Evolutionary conservation across 2,888 invertebrate genomes (phyloP).

Genomic region (Hirtodrosophila trivittata): DNA sequence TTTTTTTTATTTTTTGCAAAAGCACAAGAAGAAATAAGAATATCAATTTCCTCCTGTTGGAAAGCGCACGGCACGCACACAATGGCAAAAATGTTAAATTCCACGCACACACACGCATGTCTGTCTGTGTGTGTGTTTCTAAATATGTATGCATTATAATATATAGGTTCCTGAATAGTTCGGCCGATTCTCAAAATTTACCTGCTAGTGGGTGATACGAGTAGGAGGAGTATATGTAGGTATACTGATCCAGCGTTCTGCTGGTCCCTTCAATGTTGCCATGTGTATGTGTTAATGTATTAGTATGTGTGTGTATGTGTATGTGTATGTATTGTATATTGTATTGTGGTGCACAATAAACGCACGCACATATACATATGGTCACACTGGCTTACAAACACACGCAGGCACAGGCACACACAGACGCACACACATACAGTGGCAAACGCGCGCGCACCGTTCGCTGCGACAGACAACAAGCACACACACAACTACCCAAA

Average conservation of each 20-base stretch:
- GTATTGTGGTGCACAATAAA: slow-evolving; percentile 58
- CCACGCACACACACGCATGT: slow-evolving; percentile 42
- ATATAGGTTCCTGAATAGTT: slow-evolving; percentile 29
- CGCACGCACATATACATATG: slow-evolving; percentile 48
- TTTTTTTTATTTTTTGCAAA: slow-evolving; percentile 55
- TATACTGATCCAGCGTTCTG: slow-evolving; percentile 46
- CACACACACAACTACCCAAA: slow-evolving; percentile 33
- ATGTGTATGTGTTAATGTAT: slow-evolving; percentile 30
- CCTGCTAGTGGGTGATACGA: slow-evolving; percentile 41
- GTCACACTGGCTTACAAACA: slow-evolving; percentile 57
- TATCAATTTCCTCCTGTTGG: slow-evolving; percentile 76
- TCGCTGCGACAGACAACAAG: slow-evolving; percentile 73
- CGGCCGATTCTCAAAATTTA: slow-evolving; percentile 36
- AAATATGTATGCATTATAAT: slow-evolving; percentile 8
- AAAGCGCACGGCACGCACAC: slow-evolving; percentile 60
- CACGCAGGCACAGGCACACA: slow-evolving; percentile 29
- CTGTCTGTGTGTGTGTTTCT: slow-evolving; percentile 8
- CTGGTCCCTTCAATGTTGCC: slow-evolving; percentile 45
- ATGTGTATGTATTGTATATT: slow-evolving; percentile 39
- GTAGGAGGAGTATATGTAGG: background rate
- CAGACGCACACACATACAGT: slow-evolving; percentile 27
- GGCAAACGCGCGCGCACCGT: slow-evolving; percentile 68
- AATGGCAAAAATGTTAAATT: slow-evolving; percentile 57
- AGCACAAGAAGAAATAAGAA: slow-evolving; percentile 75
- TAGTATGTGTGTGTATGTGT: slow-evolving; percentile 26